Evolutionary conservation across 2,888 invertebrate genomes (phyloP).

Genomic region (Trisateles emortualis): DNA sequence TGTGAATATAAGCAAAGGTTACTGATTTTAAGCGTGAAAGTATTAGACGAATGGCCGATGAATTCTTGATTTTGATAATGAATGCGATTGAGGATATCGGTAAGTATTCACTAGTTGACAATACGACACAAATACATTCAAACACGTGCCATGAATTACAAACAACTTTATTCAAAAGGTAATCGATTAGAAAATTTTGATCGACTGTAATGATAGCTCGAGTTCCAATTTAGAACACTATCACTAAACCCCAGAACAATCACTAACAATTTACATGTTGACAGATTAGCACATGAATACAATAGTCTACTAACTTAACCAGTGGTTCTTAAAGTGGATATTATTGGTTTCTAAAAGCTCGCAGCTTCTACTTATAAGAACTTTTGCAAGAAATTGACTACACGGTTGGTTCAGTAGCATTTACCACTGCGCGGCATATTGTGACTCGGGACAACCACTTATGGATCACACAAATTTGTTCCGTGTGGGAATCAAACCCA

Average conservation of each 20-base stretch:
- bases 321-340: too few species aligned
- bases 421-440: too few species aligned
- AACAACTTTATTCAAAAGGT: slow-evolving; percentile 34
- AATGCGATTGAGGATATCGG: slow-evolving; percentile 41
- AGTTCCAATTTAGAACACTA: slow-evolving; percentile 4
- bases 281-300: not conserved
- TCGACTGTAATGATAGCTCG: slow-evolving; percentile 7
- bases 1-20: slow-evolving; percentile 2
- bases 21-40: slow-evolving; percentile 40
- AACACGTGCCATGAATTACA: slow-evolving; percentile 44
- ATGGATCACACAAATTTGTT: too few species aligned
- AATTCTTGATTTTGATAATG: slow-evolving; percentile 52
- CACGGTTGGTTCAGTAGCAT: too few species aligned
- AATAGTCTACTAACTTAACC: not conserved
- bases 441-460: too few species aligned
- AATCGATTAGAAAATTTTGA: slow-evolving; percentile 49
- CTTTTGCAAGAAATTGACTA: too few species aligned
- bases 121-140: slow-evolving; percentile 34
- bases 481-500: too few species aligned
- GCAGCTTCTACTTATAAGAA: too few species aligned
- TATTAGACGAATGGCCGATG: slow-evolving; percentile 24
- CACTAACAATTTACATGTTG: not conserved
- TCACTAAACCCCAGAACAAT: too few species aligned
- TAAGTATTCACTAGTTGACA: slow-evolving; percentile 28
- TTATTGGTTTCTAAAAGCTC: too few species aligned